These are phyloP conservation scores for Meteorus sp. DNA, from an alignment of 1,140 invertebrate genomes.

Conservation along the genomic window DNA sequence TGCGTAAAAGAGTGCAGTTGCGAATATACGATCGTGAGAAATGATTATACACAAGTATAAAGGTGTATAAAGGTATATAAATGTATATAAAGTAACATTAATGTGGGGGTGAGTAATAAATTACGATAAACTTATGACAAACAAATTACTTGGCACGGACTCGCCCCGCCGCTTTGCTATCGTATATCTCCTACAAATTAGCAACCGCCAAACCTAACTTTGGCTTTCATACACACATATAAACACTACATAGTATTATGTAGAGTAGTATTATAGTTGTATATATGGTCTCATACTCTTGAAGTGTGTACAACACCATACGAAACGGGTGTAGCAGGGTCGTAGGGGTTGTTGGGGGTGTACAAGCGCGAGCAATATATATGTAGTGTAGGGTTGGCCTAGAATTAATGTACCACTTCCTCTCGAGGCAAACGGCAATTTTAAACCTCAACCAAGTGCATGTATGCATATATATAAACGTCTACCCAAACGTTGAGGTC, in stretches of 20 bases:
- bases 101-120: too few species aligned
- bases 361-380: not conserved
- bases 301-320: not conserved
- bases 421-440: constrained; percentile 36
- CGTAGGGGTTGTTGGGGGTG: constrained; percentile 4
- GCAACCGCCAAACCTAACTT: too few species aligned
- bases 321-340: constrained; percentile 4
- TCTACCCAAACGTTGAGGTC: constrained; percentile 4
- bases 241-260: constrained; percentile 1
- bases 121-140: constrained; percentile 49
- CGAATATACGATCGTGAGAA: not conserved
- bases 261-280: not conserved
- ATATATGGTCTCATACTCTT: constrained; percentile 3
- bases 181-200: constrained; percentile 52
- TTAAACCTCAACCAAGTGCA: constrained; percentile 12
- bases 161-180: constrained; percentile 39
- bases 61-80: constrained; percentile 14
- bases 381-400: constrained; percentile 43
- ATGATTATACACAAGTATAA: constrained; percentile 1
- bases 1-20: not conserved
- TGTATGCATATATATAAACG: not conserved
- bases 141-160: constrained; percentile 47
- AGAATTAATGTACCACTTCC: constrained; percentile 57
- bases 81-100: too few species aligned
- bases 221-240: not conserved